Conservation (phyloP, 2,888 invertebrate species). For the Netelia fuscicornis region DNA sequence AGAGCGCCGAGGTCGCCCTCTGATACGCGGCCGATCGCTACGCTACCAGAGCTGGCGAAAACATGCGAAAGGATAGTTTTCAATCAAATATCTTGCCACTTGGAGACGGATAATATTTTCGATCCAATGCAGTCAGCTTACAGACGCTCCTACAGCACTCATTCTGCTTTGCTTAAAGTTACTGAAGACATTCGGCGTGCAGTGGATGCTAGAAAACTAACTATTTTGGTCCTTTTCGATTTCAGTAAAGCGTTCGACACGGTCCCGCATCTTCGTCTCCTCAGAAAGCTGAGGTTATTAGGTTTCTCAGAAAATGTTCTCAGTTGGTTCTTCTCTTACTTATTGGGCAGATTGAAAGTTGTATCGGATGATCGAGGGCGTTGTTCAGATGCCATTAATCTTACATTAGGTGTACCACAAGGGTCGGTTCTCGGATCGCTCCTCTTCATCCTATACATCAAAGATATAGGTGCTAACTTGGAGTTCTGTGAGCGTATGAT, state of each 20-base stretch:
- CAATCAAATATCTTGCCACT: background rate
- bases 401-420: background rate
- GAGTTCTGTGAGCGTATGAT: background rate
- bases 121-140: background rate
- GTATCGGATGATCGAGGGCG: too few relatives aligned
- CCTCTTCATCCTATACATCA: constrained; percentile 12
- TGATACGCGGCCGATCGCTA: constrained; percentile 17
- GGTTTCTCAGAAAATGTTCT: background rate
- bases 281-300: background rate
- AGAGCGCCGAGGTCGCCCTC: background rate
- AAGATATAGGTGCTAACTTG: background rate
- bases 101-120: background rate
- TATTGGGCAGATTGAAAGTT: too few relatives aligned
- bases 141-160: background rate
- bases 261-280: too few relatives aligned
- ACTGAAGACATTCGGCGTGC: background rate
- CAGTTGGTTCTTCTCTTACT: background rate
- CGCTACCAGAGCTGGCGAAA: background rate
- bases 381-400: too few relatives aligned
- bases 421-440: constrained; percentile 12
- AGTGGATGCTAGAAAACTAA: too few relatives aligned
- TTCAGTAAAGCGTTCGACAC: constrained; percentile 22
- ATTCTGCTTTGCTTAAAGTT: too few relatives aligned
- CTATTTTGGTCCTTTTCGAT: too few relatives aligned
- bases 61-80: background rate